Evolutionary conservation across 2,888 invertebrate species (phyloP).

Genomic region (Leptinotarsa rubiginosa): DNA sequence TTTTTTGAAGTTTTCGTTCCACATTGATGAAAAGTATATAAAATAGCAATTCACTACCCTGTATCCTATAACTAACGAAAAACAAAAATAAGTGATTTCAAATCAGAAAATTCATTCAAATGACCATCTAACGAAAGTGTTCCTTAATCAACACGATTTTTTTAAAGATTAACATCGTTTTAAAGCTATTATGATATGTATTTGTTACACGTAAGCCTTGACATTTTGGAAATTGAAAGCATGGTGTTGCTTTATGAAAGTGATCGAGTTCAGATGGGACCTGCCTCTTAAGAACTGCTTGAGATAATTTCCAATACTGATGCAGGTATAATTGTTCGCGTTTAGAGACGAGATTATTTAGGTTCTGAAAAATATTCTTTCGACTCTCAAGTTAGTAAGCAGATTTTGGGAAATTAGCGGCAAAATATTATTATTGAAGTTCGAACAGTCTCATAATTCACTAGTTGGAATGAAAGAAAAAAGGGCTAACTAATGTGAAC

Average conservation of each 20-base stretch:
- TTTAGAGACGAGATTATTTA: no score
- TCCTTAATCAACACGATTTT: slow-evolving; percentile 30
- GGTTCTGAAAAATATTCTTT: no score
- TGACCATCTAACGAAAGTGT: slow-evolving; percentile 13
- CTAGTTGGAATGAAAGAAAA: no score
- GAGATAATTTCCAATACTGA: background rate
- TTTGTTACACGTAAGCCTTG: slow-evolving; percentile 63
- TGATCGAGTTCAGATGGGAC: slow-evolving; percentile 40
- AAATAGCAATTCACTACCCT: slow-evolving; percentile 16
- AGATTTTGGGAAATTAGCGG: no score
- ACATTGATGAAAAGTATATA: background rate
- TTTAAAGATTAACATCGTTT: slow-evolving; percentile 37
- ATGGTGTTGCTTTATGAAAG: slow-evolving; percentile 46
- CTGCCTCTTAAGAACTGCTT: slow-evolving; percentile 18
- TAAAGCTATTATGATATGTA: slow-evolving; percentile 67
- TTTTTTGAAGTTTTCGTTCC: no score
- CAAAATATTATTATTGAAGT: no score
- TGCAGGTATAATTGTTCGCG: background rate
- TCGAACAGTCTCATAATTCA: no score
- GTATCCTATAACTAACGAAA: background rate
- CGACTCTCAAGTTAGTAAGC: no score
- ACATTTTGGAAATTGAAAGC: slow-evolving; percentile 53
- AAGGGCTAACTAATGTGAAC: no score
- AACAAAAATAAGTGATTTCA: background rate
- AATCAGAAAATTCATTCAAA: background rate